These are phyloP conservation scores for Mythimna vitellina DNA, from an alignment of 2,888 invertebrate genomes.

Conservation along the genomic window DNA sequence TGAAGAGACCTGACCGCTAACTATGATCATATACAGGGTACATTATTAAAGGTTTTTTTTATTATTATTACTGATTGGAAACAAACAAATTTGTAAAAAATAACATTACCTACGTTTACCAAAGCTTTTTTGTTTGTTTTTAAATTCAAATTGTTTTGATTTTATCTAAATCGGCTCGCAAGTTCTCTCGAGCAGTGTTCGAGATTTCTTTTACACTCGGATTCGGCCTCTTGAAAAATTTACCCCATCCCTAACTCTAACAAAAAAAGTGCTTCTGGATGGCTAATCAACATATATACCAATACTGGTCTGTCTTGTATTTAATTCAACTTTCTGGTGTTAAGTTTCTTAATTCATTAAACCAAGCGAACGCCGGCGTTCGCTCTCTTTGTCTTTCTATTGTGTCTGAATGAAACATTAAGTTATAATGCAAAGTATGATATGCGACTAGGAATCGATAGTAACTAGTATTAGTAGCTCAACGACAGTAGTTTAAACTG, in stretches of 20 bases:
- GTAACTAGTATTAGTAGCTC: neutral
- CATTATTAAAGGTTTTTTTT: neutral
- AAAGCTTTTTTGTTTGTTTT: too few species aligned
- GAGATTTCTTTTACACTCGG: neutral
- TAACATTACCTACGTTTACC: neutral
- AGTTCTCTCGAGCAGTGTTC: neutral
- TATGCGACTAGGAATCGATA: neutral
- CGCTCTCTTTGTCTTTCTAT: too few species aligned
- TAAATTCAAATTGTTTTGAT: neutral
- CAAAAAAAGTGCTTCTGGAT: neutral
- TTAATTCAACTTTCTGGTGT: neutral
- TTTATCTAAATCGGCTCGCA: neutral
- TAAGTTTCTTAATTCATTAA: neutral
- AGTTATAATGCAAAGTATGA: neutral
- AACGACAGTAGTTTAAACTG: too few species aligned
- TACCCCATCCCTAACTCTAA: neutral
- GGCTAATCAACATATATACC: neutral
- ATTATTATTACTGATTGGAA: neutral
- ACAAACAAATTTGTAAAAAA: neutral
- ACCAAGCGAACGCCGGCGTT: too few species aligned
- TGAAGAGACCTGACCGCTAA: neutral
- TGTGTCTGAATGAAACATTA: neutral
- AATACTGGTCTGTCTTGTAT: neutral
- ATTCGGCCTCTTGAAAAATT: neutral
- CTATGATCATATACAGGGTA: neutral